Evolutionary conservation across 1,140 invertebrate species (phyloP), one percentile per base, ranked within the genome.

Genomic region (Hyphantria cunea): DNA sequence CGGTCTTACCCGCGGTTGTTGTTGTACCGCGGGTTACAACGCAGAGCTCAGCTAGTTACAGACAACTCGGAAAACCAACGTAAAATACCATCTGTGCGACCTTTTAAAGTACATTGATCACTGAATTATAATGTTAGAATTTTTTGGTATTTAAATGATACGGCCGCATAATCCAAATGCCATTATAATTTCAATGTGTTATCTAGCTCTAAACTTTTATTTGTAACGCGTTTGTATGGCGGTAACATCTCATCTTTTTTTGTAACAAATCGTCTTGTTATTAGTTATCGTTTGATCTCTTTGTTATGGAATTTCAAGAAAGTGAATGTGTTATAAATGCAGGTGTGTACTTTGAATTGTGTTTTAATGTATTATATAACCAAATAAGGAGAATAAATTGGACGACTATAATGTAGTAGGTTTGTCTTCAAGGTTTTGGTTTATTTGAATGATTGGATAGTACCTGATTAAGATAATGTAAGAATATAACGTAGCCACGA

Each of bases 121-220:
- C 66, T 42, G 25, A 64, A 59, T 68, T 53, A 66, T 52, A 39
- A 70, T 75, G 63, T 65, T n/a, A n/a, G n/a, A n/a, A 68, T 73
- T 68, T 78, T 86, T 84, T 81, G 77, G 66, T 82, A 86, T 84
- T 86, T 69, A 78, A 66, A 84, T 80, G 64, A 49, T 49, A 17
- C 50, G 34, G 69, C 74, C 80, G 80, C 83, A 81, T 77, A 58
- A 78, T 80, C n/a, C 25, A 33, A 39, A 66, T 68, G 70, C 58
- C 70, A 84, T 87, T 85, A 80, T 74, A 87, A 87, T 84, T 82
- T 80, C 75, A 83, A 84, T 70, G 54, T 48, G 76, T 56, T 76
- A 76, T 70, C 70, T 70, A 74, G 62, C 54, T 64, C 70, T 55
- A 11, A 12, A 42, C 15, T 45, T n/a, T n/a, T 7, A 4, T 47